These are phyloP conservation scores for Perca flavescens DNA, from an alignment of 2,113 vertebrate genomes.

Conservation along the genomic window DNA sequence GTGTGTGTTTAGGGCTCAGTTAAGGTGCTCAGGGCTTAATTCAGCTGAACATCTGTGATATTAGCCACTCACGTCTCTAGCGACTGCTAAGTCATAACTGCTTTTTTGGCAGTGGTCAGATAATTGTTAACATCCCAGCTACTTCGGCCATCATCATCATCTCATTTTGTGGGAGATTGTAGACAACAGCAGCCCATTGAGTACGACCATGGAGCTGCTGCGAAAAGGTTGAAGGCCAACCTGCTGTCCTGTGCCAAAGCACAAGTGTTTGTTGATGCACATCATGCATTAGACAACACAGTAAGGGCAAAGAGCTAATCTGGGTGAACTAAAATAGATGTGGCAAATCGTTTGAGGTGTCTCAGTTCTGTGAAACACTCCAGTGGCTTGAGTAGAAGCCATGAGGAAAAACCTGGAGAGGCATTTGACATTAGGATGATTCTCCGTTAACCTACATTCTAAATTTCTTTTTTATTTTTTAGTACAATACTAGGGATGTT, in stretches of 20 bases:
- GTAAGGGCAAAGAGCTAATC: background rate
- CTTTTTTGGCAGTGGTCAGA: slow-evolving; percentile 43
- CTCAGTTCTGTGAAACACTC: slow-evolving; percentile 11
- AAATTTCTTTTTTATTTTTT: background rate
- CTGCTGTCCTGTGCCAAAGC: slow-evolving; percentile 6
- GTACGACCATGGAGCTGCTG: background rate
- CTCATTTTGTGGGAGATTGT: slow-evolving; percentile 7
- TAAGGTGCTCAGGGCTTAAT: slow-evolving; percentile 30
- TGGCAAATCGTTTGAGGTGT: background rate
- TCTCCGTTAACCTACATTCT: background rate
- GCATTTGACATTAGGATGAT: background rate
- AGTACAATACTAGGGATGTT: background rate
- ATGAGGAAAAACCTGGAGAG: background rate
- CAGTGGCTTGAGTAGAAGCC: background rate
- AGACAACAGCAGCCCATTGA: background rate
- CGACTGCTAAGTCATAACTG: slow-evolving; percentile 33
- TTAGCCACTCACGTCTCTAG: slow-evolving; percentile 15
- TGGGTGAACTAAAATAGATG: slow-evolving; percentile 18
- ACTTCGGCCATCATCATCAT: slow-evolving; percentile 28
- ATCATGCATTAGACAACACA: background rate
- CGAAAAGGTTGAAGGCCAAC: background rate
- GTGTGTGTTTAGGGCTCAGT: slow-evolving; percentile 5
- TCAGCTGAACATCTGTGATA: slow-evolving; percentile 46
- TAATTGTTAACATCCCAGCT: slow-evolving; percentile 44
- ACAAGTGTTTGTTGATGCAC: slow-evolving; percentile 13